Evolutionary conservation across 2,888 invertebrate genomes (phyloP), one percentile per base, ranked within the genome.

Genomic region (Hypena proboscidalis): DNA sequence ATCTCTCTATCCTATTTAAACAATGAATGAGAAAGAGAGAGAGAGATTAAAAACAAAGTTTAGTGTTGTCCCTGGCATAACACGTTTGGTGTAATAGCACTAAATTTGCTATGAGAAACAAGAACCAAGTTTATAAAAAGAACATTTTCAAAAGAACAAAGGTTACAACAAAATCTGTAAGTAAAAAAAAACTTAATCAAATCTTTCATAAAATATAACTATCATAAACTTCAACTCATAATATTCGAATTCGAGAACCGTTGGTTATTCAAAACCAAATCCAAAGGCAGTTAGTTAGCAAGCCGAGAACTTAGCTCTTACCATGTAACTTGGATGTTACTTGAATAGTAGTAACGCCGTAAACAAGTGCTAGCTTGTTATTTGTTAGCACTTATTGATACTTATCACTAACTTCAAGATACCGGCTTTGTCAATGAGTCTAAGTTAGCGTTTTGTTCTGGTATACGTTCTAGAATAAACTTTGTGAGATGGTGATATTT

Each of bases 241-340:
- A 9, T 3, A 4, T 21, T n/a, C 40, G 47, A 50, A 9, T 52
- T 59, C 70, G 69, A 74, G 64, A 64, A 55, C 11, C 39, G 4
- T 6, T 42, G 63, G 80, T 80, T 71, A 6, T 15, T 11, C 55
- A 67, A 74, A 70, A 67, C 69, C 65, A 67, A 74, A 74, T 71
- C 69, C 55, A 52, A 73, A 75, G 74, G 67, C 69, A 54, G 67
- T 70, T 65, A 70, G 72, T 66, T 70, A 67, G 66, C 61, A 70
- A 74, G 71, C 51, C 52, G 47, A 50, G 34, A 74, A 78, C 70
- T 76, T 66, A 55, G 49, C 56, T 54, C 57, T 59, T 41, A 51
- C 46, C 32, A 26, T 30, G 52, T 54, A 56, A 53, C n/a, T n/a
- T n/a, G n/a, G n/a, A n/a, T n/a, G n/a, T n/a, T n/a, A 65, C 49